Percentiles rank a stretch among this genome's conserved stretches.
phyloP scores from a whole-genome alignment of 2,797 vertebrate genomes.

The Ambastaia sidthimunki region DNA sequence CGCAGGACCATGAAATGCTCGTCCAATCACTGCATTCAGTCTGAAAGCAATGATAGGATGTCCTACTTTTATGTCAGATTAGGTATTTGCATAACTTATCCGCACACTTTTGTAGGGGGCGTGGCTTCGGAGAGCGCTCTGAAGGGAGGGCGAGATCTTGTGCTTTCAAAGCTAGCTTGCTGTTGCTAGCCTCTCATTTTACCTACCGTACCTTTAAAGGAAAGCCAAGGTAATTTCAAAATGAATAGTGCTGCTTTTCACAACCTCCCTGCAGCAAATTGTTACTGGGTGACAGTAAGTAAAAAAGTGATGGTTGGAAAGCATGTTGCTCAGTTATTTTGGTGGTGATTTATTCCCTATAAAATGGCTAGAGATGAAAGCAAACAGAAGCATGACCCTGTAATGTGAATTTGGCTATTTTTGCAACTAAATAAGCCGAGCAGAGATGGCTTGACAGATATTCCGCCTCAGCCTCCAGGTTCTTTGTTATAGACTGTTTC shows the following conservation, averaged over 20 bases:
- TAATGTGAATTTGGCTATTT: conserved; percentile 40
- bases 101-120: no score
- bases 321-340: conserved; percentile 29
- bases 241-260: neutral
- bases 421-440: neutral
- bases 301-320: conserved; percentile 23
- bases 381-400: conserved; percentile 40
- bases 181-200: no score
- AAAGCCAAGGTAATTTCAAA: neutral
- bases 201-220: no score
- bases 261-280: neutral
- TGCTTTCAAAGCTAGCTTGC: no score
- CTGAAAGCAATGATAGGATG: no score
- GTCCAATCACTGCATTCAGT: no score
- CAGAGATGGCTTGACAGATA: conserved; percentile 17
- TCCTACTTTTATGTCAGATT: no score
- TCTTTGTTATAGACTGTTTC: conserved; percentile 25
- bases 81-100: no score
- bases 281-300: conserved; percentile 6
- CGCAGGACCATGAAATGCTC: no score
- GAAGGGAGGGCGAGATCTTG: no score
- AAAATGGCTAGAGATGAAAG: conserved; percentile 32
- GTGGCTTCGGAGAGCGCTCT: no score
- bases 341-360: neutral
- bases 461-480: conserved; percentile 3